phyloP scores from a whole-genome alignment of 2,113 vertebrate species.

The Apteryx mantelli region DNA sequence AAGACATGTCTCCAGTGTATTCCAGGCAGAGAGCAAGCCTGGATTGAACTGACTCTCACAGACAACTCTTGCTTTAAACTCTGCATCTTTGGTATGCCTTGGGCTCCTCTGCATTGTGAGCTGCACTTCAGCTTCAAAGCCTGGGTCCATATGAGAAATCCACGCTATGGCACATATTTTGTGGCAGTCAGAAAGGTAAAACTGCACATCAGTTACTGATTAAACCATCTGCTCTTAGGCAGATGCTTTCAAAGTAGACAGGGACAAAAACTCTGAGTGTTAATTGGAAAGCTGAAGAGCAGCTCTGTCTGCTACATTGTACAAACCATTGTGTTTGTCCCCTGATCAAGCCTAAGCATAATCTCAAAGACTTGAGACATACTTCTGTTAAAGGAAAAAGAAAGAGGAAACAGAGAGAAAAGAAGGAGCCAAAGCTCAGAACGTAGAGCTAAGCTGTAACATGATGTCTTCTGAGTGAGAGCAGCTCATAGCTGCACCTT shows the following conservation, averaged over 20 bases:
- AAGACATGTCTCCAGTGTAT: neutral
- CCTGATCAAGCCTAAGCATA: neutral
- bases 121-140: neutral
- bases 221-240: neutral
- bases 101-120: neutral
- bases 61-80: neutral
- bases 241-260: neutral
- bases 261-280: neutral
- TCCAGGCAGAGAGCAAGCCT: neutral
- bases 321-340: neutral
- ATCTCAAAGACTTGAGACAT: neutral
- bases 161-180: neutral
- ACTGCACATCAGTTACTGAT: neutral
- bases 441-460: neutral
- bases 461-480: neutral
- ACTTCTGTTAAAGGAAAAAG: neutral
- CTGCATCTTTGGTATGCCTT: neutral
- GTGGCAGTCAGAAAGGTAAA: neutral
- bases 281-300: neutral
- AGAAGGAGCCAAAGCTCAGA: neutral
- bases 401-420: neutral
- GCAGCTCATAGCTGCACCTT: neutral
- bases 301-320: neutral
- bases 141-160: neutral
- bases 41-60: neutral